Percentiles rank a stretch among this genome's conserved stretches.
Evolutionary conservation across 1,140 invertebrate species (phyloP).

Genomic region (Oryzaephilus surinamensis): DNA sequence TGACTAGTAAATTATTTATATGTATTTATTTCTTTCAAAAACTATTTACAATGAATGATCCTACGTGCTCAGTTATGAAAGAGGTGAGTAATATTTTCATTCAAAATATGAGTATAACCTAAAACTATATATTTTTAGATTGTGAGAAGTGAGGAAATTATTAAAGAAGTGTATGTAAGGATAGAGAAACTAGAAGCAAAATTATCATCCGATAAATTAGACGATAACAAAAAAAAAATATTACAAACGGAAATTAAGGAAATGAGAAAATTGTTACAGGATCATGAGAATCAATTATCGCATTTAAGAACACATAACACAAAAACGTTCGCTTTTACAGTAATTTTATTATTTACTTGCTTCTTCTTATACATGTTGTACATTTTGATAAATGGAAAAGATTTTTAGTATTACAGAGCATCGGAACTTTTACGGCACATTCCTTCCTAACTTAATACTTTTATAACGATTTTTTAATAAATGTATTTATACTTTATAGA

Average conservation of each 20-base stretch:
- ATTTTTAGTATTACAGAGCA: conserved; percentile 7
- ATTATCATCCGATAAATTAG: conserved; percentile 1
- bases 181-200: conserved; percentile 2
- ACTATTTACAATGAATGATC: not conserved
- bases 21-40: too few species aligned
- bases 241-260: conserved; percentile 4
- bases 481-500: not conserved
- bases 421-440: too few species aligned
- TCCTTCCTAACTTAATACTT: too few species aligned
- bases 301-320: conserved; percentile 2
- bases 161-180: conserved; percentile 4
- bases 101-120: not conserved
- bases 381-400: conserved; percentile 5
- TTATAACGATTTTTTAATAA: not conserved
- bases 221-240: not conserved
- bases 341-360: conserved; percentile 6
- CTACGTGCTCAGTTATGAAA: conserved; percentile 6
- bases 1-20: too few species aligned
- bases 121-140: conserved; percentile 3
- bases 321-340: conserved; percentile 7
- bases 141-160: conserved; percentile 4
- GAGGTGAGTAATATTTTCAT: not conserved
- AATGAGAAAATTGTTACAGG: conserved; percentile 6
- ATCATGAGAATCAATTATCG: conserved; percentile 4
- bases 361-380: conserved; percentile 6